phyloP scores from a whole-genome alignment of 2,888 invertebrate genomes.

The Perdita meconis region DNA sequence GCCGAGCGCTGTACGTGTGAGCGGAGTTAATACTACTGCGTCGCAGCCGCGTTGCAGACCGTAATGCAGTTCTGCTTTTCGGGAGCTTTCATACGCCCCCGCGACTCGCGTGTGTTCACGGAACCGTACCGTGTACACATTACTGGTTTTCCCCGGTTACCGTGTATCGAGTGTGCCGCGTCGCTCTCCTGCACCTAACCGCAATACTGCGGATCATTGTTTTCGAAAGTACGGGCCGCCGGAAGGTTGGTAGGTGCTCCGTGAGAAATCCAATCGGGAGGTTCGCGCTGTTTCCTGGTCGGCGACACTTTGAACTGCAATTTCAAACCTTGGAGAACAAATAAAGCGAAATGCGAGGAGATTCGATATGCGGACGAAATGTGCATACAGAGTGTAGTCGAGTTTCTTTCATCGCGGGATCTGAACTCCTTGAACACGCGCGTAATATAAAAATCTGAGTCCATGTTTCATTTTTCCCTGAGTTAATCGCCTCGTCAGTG shows the following conservation, averaged over 20 bases:
- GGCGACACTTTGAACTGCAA: neutral
- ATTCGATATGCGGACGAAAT: neutral
- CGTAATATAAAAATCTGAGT: neutral
- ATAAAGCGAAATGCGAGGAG: neutral
- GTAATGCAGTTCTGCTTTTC: constrained; percentile 66
- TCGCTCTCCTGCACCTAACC: constrained; percentile 51
- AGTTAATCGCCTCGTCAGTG: constrained; percentile 11
- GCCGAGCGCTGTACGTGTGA: constrained; percentile 39
- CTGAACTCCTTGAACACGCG: neutral
- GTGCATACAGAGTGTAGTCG: no score
- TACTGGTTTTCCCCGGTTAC: constrained; percentile 62
- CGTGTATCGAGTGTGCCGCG: constrained; percentile 58
- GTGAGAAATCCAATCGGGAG: constrained; percentile 1
- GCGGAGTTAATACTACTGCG: constrained; percentile 56
- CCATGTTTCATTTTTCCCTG: constrained; percentile 7
- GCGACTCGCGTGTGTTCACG: constrained; percentile 53
- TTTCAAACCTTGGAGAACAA: neutral
- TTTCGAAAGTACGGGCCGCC: constrained; percentile 49
- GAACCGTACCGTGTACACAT: constrained; percentile 64
- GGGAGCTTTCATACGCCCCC: constrained; percentile 48
- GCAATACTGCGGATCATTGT: constrained; percentile 62
- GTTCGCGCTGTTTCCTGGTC: neutral
- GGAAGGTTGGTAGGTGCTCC: neutral
- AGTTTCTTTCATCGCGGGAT: neutral
- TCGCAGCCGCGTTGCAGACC: constrained; percentile 29